These are phyloP conservation scores for Biston stratarius DNA, from an alignment of 2,888 invertebrate species.

Conservation along the genomic window DNA sequence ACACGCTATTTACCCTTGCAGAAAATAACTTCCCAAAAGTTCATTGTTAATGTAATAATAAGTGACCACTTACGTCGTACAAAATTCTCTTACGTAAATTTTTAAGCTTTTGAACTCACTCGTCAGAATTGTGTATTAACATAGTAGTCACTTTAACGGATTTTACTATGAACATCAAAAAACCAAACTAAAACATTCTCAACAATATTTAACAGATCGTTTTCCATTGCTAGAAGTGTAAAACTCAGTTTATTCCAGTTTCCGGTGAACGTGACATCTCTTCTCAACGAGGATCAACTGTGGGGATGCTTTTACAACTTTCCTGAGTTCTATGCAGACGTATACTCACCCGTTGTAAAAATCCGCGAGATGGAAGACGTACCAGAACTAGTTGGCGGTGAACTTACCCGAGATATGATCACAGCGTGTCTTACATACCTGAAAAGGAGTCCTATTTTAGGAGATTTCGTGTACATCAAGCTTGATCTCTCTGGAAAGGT, in stretches of 20 bases:
- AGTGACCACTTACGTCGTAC: no score
- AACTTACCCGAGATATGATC: slow-evolving; percentile 83
- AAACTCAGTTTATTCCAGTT: slow-evolving; percentile 59
- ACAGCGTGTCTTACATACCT: slow-evolving; percentile 82
- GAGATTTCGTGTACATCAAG: slow-evolving; percentile 85
- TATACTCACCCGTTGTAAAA: slow-evolving; percentile 67
- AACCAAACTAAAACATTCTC: not conserved
- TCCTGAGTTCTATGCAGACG: slow-evolving; percentile 71
- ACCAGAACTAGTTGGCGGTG: slow-evolving; percentile 70
- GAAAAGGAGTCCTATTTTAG: slow-evolving; percentile 82
- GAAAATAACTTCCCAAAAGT: no score
- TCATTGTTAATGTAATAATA: no score
- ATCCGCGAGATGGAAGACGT: slow-evolving; percentile 63
- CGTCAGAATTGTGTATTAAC: no score
- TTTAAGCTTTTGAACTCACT: no score
- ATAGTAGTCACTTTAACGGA: no score
- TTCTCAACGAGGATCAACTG: slow-evolving; percentile 74
- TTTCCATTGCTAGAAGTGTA: slow-evolving; percentile 8
- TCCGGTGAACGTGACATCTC: slow-evolving; percentile 62
- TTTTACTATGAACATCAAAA: no score
- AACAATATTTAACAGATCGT: not conserved
- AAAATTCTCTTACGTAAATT: no score
- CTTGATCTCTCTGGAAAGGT: slow-evolving; percentile 79
- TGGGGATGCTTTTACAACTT: slow-evolving; percentile 81
- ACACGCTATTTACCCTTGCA: no score